phyloP scores from a whole-genome alignment of 92 coral and sea anemone genomes.

The Actinostola sp. region DNA sequence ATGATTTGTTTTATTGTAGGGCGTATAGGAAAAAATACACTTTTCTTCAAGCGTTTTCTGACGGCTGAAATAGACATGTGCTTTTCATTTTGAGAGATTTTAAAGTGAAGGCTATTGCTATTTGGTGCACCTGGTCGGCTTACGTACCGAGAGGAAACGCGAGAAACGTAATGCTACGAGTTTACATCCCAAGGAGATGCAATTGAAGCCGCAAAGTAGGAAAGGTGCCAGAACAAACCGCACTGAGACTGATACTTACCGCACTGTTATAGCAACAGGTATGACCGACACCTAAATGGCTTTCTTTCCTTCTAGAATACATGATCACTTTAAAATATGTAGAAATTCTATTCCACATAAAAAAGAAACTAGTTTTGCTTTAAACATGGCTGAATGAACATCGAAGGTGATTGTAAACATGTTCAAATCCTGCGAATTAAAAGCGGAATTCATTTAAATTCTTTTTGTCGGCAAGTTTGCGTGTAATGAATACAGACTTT shows the following conservation, averaged over 20 bases:
- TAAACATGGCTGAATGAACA: neutral
- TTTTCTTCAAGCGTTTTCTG: too few species aligned
- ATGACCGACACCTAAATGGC: neutral
- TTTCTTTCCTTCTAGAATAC: neutral
- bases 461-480: neutral
- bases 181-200: neutral
- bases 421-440: neutral
- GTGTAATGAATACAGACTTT: conserved; percentile 17
- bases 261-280: conserved; percentile 6
- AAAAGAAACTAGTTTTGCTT: too few species aligned
- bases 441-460: neutral
- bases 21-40: too few species aligned
- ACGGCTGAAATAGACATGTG: too few species aligned
- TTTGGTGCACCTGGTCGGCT: too few species aligned
- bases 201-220: conserved; percentile 11
- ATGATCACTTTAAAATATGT: too few species aligned
- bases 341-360: too few species aligned
- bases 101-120: too few species aligned
- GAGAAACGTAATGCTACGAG: neutral
- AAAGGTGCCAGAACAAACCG: conserved; percentile 14
- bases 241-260: conserved; percentile 1
- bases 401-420: neutral
- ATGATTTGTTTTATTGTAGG: too few species aligned
- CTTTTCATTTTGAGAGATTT: too few species aligned
- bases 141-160: too few species aligned